These are phyloP conservation scores for Apolygus lucorum DNA, from an alignment of 1,140 invertebrate genomes.

Conservation along the genomic window DNA sequence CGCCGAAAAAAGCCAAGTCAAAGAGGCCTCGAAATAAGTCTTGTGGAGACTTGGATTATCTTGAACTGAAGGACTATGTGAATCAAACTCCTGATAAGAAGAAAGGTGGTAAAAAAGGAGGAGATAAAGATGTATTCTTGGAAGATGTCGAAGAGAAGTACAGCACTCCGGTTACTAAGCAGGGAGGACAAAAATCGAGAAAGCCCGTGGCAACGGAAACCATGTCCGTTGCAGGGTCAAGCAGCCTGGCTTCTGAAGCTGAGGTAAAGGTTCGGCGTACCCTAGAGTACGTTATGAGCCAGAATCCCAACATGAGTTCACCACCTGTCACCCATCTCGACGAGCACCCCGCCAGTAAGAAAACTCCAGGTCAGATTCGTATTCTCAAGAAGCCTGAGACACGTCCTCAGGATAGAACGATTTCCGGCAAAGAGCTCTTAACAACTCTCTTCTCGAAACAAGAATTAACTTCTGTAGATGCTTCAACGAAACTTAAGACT, in stretches of 20 bases:
- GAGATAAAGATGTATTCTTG: not conserved
- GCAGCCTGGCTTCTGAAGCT: not conserved
- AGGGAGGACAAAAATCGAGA: too few relatives aligned
- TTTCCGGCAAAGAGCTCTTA: not conserved
- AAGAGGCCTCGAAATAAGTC: constrained; percentile 19
- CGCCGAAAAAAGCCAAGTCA: not conserved
- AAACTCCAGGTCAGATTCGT: not conserved
- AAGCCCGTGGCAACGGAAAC: not conserved
- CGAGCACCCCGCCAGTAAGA: not conserved
- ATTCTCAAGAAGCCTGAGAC: not conserved
- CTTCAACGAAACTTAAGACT: too few relatives aligned
- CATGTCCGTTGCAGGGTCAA: not conserved
- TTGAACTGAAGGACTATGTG: not conserved
- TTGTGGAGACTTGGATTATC: constrained; percentile 21
- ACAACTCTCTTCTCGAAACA: not conserved
- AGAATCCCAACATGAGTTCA: not conserved
- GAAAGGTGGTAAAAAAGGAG: not conserved
- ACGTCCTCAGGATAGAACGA: not conserved
- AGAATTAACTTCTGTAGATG: too few relatives aligned
- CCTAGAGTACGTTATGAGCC: not conserved
- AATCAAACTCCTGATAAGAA: not conserved
- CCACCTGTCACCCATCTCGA: not conserved
- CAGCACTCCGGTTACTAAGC: not conserved
- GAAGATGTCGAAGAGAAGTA: not conserved
- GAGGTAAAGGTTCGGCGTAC: not conserved